Percentiles rank a stretch among this genome's conserved stretches.
Evolutionary conservation across 92 coral and sea anemone genomes (phyloP).

Genomic region (Phenganax subtilis): DNA sequence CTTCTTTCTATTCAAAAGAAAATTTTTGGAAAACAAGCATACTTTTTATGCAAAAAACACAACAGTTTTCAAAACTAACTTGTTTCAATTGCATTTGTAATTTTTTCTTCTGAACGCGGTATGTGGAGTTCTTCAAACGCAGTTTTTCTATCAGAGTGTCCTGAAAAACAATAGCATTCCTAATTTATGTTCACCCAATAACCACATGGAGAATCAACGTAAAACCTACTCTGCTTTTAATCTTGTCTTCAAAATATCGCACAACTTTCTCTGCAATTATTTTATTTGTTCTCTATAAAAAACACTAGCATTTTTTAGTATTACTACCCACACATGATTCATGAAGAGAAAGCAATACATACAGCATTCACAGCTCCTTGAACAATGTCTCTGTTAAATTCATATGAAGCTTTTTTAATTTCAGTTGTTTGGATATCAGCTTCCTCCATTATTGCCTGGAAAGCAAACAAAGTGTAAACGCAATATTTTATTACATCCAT

Average conservation of each 20-base stretch:
- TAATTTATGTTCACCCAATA: neutral
- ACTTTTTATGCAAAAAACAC: neutral
- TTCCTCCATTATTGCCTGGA: slow-evolving; percentile 99
- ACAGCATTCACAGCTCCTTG: slow-evolving; percentile 97
- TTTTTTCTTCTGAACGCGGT: slow-evolving; percentile 88
- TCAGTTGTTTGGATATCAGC: slow-evolving; percentile 96
- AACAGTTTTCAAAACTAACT: slow-evolving; percentile 39
- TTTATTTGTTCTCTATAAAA: slow-evolving; percentile 79
- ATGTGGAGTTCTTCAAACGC: slow-evolving; percentile 87
- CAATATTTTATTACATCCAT: neutral
- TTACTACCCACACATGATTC: neutral
- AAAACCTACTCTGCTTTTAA: slow-evolving; percentile 76
- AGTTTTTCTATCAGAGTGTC: slow-evolving; percentile 91
- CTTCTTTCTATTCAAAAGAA: slow-evolving; percentile 73
- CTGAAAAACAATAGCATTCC: slow-evolving; percentile 40
- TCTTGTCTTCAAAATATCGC: slow-evolving; percentile 95
- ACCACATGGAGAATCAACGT: neutral
- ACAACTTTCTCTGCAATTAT: slow-evolving; percentile 93
- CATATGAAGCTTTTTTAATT: slow-evolving; percentile 84
- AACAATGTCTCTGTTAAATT: slow-evolving; percentile 92
- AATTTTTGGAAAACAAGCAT: neutral
- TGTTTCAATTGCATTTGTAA: slow-evolving; percentile 97
- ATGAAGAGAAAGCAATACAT: neutral
- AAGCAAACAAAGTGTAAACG: neutral
- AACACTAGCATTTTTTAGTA: neutral